phyloP scores from a whole-genome alignment of 2,888 invertebrate species.

The Eilema depressum region DNA sequence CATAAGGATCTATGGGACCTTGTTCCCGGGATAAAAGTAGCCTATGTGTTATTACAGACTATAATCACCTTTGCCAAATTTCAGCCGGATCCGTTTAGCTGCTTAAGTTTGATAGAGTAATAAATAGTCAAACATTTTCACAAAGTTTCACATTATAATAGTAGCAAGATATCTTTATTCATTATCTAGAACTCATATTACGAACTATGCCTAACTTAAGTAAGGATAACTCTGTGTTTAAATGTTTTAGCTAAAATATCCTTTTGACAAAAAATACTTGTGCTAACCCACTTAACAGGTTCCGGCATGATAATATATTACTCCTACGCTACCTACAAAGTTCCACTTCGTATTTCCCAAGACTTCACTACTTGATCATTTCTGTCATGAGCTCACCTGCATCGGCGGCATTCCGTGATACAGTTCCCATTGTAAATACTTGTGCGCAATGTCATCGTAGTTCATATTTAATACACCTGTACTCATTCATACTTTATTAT shows the following conservation, averaged over 20 bases:
- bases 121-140: too few relatives aligned
- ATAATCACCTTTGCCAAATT: too few relatives aligned
- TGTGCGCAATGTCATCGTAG: constrained; percentile 42
- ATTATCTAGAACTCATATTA: not conserved
- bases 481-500: constrained; percentile 15
- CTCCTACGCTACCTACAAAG: constrained; percentile 7
- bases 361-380: constrained; percentile 26
- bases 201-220: too few relatives aligned
- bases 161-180: not conserved
- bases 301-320: not conserved
- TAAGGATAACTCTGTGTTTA: too few relatives aligned
- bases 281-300: not conserved
- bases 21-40: too few relatives aligned
- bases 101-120: too few relatives aligned
- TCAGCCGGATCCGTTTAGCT: too few relatives aligned
- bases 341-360: constrained; percentile 32
- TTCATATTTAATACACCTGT: constrained; percentile 39
- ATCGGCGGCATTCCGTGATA: constrained; percentile 45
- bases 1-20: too few relatives aligned
- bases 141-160: too few relatives aligned
- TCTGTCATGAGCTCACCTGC: constrained; percentile 40
- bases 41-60: too few relatives aligned
- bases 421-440: constrained; percentile 53
- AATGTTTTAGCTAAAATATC: not conserved
- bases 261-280: not conserved